phyloP scores from a whole-genome alignment of 2,888 invertebrate species.

The Cephus spinipes region DNA sequence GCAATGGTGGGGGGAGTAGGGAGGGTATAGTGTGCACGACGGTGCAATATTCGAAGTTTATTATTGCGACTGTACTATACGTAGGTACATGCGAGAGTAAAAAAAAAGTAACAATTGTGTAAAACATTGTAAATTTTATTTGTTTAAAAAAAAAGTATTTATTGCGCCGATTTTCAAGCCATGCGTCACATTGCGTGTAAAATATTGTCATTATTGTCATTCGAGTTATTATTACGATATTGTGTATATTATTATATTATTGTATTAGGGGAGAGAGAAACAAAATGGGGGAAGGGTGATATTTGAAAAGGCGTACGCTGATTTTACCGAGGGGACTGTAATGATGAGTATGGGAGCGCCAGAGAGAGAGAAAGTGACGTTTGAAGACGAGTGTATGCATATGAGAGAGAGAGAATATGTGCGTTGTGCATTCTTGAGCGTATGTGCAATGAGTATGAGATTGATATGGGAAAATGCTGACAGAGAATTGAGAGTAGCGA shows the following conservation, averaged over 20 bases:
- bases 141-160: slow-evolving; percentile 59
- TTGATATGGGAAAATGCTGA: neutral
- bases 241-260: slow-evolving; percentile 58
- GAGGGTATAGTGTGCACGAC: slow-evolving; percentile 8
- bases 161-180: slow-evolving; percentile 57
- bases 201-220: slow-evolving; percentile 64
- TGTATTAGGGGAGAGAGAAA: slow-evolving; percentile 15
- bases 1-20: neutral
- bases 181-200: slow-evolving; percentile 63
- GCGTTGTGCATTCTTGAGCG: neutral
- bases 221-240: slow-evolving; percentile 62
- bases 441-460: neutral
- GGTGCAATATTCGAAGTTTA: slow-evolving; percentile 35
- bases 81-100: slow-evolving; percentile 18
- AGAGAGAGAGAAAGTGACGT: slow-evolving; percentile 12
- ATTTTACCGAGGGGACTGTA: slow-evolving; percentile 6
- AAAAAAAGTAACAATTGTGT: slow-evolving; percentile 31
- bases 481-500: neutral
- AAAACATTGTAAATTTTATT: slow-evolving; percentile 65
- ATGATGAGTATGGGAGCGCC: neutral
- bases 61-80: slow-evolving; percentile 25
- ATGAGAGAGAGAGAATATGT: slow-evolving; percentile 20
- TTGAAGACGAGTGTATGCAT: slow-evolving; percentile 16
- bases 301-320: neutral
- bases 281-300: neutral